Conservation (phyloP, 2,888 invertebrate genomes). For the Drosophila affinis region DNA sequence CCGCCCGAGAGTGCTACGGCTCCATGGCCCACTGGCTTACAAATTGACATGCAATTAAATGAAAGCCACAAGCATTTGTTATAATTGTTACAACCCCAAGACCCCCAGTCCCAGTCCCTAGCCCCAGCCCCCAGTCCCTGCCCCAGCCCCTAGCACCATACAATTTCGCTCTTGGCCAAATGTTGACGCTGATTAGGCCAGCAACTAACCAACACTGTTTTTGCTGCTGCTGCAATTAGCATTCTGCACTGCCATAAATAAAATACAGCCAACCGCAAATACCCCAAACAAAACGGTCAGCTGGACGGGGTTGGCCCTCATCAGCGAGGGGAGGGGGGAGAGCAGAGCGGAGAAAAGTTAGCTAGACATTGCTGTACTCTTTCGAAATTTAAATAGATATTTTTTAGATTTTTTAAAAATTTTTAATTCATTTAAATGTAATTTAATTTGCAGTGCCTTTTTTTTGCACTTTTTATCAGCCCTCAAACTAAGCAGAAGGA, state of each 20-base stretch:
- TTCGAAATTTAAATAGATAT: neutral
- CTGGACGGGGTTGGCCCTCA: slow-evolving; percentile 27
- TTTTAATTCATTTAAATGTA: too few species aligned
- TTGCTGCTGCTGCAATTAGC: slow-evolving; percentile 65
- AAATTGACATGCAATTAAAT: slow-evolving; percentile 69
- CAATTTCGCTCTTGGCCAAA: slow-evolving; percentile 28
- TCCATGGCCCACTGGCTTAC: slow-evolving; percentile 19
- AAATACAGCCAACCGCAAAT: slow-evolving; percentile 71
- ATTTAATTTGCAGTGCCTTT: too few species aligned
- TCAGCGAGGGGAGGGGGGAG: neutral
- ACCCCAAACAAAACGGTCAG: slow-evolving; percentile 59
- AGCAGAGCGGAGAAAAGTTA: neutral
- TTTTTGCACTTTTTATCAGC: too few species aligned
- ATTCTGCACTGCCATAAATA: slow-evolving; percentile 70
- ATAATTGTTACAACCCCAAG: slow-evolving; percentile 50
- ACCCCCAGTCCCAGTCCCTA: neutral
- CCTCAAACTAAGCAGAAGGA: too few species aligned
- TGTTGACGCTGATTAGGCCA: slow-evolving; percentile 62
- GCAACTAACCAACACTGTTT: slow-evolving; percentile 44
- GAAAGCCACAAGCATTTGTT: slow-evolving; percentile 55
- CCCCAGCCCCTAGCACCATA: neutral
- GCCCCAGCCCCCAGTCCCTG: neutral
- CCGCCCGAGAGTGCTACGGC: slow-evolving; percentile 17
- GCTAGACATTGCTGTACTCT: neutral
- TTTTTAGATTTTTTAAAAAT: neutral